Conservation (phyloP, 2,888 invertebrate genomes). For the Drosophila gaucha region DNA sequence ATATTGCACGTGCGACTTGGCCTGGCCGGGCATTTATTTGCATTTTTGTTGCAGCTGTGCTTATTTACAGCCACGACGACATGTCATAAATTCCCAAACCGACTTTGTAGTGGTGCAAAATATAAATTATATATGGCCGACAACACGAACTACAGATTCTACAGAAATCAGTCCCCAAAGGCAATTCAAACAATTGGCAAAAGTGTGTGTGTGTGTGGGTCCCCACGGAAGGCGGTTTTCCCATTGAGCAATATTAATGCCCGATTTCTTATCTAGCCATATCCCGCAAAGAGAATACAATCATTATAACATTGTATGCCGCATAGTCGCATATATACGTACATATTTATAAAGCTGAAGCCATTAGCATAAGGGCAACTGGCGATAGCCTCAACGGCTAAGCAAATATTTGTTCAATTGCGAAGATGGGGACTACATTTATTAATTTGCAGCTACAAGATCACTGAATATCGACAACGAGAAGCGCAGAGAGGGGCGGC, state of each 20-base stretch:
- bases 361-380: slow-evolving; percentile 31
- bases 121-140: slow-evolving; percentile 5
- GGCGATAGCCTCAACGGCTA: slow-evolving; percentile 30
- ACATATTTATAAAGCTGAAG: not conserved
- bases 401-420: slow-evolving; percentile 52
- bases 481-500: not conserved
- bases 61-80: slow-evolving; percentile 49
- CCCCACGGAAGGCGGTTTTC: slow-evolving; percentile 3
- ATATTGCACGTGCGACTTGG: slow-evolving; percentile 39
- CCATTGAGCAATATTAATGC: slow-evolving; percentile 14
- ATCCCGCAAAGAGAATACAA: slow-evolving; percentile 38
- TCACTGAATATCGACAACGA: slow-evolving; percentile 65
- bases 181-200: slow-evolving; percentile 18
- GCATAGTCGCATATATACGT: not conserved
- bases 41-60: slow-evolving; percentile 77
- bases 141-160: not conserved
- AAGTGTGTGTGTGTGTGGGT: not conserved
- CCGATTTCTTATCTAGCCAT: slow-evolving; percentile 45
- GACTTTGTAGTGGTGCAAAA: slow-evolving; percentile 10
- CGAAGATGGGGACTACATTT: slow-evolving; percentile 45
- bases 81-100: slow-evolving; percentile 39
- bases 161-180: not conserved
- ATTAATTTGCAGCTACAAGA: slow-evolving; percentile 78
- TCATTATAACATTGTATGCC: slow-evolving; percentile 1
- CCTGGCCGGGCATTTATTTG: slow-evolving; percentile 51